Base-by-base conservation (phyloP, 2,797 vertebrate genomes). In the Bradypus variegatus region DNA sequence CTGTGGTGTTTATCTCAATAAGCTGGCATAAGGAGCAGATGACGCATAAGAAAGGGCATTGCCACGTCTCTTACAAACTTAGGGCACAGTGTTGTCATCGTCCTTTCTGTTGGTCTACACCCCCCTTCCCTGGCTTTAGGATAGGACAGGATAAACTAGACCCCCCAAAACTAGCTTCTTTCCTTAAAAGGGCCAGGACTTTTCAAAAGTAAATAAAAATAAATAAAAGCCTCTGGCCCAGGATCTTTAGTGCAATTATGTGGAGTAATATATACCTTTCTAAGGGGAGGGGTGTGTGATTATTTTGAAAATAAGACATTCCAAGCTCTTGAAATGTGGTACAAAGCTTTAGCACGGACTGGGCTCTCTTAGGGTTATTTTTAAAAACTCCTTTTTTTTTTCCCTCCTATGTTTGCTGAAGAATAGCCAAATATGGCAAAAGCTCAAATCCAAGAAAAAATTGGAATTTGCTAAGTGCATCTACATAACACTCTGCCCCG, bases 301-400 rank as follows among this genome's bases (percentile, higher is more conserved):
- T 73, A 69, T 84, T 93, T 94, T 79, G 16, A 84, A 94, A 93
- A 78, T 25, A 91, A 72, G 27, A 65, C 10, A 70, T 60, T 92
- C 41, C 8, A 84, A 78, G 23, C 38, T 70, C 69, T 62, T 67
- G 41, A 92, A 72, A 58, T 23, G 70, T 86, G 78, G 65, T 48
- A 78, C 19, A 80, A 72, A 62, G 50, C 21, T 38, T 89, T 81
- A 91, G 23, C 87, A 58, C 27, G 60, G 53, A 93, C 62, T 60
- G 33, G 64, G 8, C 19, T 85, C 15, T 64, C 21, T 79, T 80
- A 41, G 53, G 77, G 33, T 72, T 85, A 86, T 82, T 92, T 80
- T 77, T 38, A 6, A 60, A 76, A 91, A 58, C n/a, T 21, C 18
- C 10, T 31, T 72, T 79, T n/a, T 38, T 60, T 38, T 62, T 6